Evolutionary conservation across 2,888 invertebrate species (phyloP).

Genomic region (Drosophila greeni): DNA sequence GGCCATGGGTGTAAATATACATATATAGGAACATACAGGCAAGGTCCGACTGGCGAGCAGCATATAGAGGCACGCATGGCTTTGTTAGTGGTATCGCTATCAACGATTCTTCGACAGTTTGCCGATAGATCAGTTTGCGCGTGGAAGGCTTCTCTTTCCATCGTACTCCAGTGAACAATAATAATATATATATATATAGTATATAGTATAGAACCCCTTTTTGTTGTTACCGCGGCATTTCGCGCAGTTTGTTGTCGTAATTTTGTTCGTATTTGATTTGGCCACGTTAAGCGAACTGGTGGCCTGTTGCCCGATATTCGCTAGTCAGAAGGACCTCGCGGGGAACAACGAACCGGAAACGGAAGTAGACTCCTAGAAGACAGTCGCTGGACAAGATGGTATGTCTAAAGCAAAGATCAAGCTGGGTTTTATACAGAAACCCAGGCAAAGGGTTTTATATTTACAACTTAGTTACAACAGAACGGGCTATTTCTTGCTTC

Average conservation of each 20-base stretch:
- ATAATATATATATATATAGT: slow-evolving; percentile 11
- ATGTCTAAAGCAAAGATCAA: slow-evolving; percentile 5
- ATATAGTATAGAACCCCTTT: neutral
- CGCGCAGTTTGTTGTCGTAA: neutral
- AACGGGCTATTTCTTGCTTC: too few species aligned
- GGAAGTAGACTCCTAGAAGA: neutral
- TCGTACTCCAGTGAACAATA: slow-evolving; percentile 7
- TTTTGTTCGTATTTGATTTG: slow-evolving; percentile 4
- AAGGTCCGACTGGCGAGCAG: slow-evolving; percentile 11
- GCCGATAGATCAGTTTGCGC: slow-evolving; percentile 73
- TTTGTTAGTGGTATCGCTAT: slow-evolving; percentile 60
- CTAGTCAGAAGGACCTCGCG: slow-evolving; percentile 25
- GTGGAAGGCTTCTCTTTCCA: slow-evolving; percentile 64
- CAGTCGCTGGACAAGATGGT: slow-evolving; percentile 22
- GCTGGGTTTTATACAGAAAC: too few species aligned
- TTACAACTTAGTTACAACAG: too few species aligned
- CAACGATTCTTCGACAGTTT: slow-evolving; percentile 75
- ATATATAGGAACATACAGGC: slow-evolving; percentile 18
- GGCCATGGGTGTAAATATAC: slow-evolving; percentile 16
- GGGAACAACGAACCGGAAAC: neutral
- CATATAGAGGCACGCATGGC: slow-evolving; percentile 21
- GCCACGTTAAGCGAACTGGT: slow-evolving; percentile 8
- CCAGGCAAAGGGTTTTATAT: too few species aligned
- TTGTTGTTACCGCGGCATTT: neutral
- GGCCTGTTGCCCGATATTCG: slow-evolving; percentile 7